These are phyloP conservation scores for Alligator mississippiensis DNA, from an alignment of 2,113 vertebrate genomes.

Conservation along the genomic window DNA sequence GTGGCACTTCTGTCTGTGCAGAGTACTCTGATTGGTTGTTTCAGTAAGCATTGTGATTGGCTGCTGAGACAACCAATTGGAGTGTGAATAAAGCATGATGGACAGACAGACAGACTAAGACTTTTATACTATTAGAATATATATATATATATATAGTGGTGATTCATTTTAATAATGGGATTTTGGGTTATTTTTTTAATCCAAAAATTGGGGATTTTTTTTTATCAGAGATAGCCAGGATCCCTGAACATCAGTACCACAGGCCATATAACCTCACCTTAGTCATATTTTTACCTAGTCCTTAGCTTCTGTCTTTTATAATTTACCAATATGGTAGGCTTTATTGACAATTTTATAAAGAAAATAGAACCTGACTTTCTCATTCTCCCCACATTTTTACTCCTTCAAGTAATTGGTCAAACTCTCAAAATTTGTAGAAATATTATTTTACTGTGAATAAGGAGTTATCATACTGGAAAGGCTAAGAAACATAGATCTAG, in stretches of 20 bases:
- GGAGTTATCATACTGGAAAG: neutral
- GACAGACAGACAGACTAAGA: too few species aligned
- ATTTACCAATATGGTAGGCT: neutral
- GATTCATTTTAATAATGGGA: too few species aligned
- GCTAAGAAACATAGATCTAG: neutral
- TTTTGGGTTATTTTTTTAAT: too few species aligned
- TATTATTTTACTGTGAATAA: neutral
- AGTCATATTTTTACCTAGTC: neutral
- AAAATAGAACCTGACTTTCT: neutral
- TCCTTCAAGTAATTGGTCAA: neutral
- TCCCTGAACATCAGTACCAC: neutral
- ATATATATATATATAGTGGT: too few species aligned
- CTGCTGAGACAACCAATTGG: too few species aligned
- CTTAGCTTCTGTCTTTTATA: neutral
- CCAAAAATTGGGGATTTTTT: too few species aligned
- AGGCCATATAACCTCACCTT: neutral
- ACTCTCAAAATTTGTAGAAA: neutral
- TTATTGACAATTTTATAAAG: neutral
- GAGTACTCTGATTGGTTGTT: too few species aligned
- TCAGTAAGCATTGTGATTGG: too few species aligned
- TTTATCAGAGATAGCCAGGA: too few species aligned
- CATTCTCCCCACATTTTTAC: neutral
- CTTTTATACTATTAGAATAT: too few species aligned
- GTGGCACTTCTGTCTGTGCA: too few species aligned
- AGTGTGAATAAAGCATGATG: too few species aligned